Evolutionary conservation across 1,140 invertebrate genomes (phyloP).

Genomic region (Bombus consobrinus): DNA sequence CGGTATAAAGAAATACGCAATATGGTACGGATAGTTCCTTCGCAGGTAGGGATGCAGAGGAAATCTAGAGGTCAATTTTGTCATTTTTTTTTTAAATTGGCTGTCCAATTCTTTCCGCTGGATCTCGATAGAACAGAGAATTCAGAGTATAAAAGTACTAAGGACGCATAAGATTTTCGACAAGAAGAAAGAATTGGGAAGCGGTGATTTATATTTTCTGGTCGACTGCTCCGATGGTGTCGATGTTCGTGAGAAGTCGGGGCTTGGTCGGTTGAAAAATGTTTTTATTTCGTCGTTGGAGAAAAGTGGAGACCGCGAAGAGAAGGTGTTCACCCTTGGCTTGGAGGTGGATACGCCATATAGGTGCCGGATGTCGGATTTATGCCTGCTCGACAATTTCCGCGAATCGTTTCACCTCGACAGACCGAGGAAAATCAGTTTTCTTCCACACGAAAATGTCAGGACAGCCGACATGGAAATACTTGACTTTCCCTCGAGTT

Average conservation of each 20-base stretch:
- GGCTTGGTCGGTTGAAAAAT: constrained; percentile 61
- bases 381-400: constrained; percentile 66
- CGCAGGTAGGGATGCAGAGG: too few species aligned
- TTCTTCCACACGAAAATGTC: constrained; percentile 59
- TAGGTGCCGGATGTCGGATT: constrained; percentile 39
- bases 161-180: background rate
- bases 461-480: too few species aligned
- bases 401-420: constrained; percentile 69
- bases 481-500: background rate
- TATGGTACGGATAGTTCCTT: too few species aligned
- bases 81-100: too few species aligned
- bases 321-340: constrained; percentile 26
- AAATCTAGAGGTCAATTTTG: too few species aligned
- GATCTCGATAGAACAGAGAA: too few species aligned
- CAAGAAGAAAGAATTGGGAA: background rate
- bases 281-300: constrained; percentile 61
- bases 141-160: too few species aligned
- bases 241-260: constrained; percentile 19
- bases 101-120: too few species aligned
- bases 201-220: constrained; percentile 57
- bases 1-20: too few species aligned
- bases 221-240: background rate
- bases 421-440: constrained; percentile 71
- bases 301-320: constrained; percentile 27
- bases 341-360: constrained; percentile 9